phyloP scores from a whole-genome alignment of 2,113 vertebrate genomes.

The Dasyprocta punctata region DNA sequence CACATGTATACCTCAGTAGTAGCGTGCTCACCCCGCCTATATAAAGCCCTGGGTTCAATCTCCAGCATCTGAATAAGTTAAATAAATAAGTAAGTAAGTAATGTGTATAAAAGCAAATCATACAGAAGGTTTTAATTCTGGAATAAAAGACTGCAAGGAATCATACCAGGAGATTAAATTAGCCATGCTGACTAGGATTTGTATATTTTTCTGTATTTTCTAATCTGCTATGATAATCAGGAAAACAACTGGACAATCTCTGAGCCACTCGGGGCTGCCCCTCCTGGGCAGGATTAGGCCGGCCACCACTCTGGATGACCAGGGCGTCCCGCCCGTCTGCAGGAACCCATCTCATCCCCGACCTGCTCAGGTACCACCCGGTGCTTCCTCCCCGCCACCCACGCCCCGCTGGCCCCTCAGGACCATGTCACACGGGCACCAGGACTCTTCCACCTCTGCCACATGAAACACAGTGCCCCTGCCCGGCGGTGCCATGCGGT shows the following conservation, averaged over 20 bases:
- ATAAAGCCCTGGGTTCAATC: neutral
- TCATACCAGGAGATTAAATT: neutral
- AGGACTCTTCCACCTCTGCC: neutral
- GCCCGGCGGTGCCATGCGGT: neutral
- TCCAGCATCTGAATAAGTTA: neutral
- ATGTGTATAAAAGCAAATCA: neutral
- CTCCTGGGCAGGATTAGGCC: neutral
- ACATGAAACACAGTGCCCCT: neutral
- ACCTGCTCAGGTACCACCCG: neutral
- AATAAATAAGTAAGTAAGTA: neutral
- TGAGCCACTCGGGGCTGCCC: neutral
- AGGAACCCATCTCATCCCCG: neutral
- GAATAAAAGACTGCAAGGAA: constrained; percentile 1
- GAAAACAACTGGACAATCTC: neutral
- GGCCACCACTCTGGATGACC: neutral
- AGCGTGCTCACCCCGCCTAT: too few relatives aligned
- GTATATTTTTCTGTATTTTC: neutral
- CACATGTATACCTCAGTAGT: neutral
- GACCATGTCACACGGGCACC: neutral
- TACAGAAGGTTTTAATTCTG: neutral
- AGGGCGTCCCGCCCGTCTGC: neutral
- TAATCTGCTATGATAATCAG: neutral
- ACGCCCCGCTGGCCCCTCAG: neutral
- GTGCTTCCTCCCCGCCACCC: neutral
- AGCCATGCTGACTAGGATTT: neutral